A percentile compares a stretch with the other conserved stretches of the same genome.
phyloP scores from a whole-genome alignment of 1,140 invertebrate species.

The Hycleus cichorii region DNA sequence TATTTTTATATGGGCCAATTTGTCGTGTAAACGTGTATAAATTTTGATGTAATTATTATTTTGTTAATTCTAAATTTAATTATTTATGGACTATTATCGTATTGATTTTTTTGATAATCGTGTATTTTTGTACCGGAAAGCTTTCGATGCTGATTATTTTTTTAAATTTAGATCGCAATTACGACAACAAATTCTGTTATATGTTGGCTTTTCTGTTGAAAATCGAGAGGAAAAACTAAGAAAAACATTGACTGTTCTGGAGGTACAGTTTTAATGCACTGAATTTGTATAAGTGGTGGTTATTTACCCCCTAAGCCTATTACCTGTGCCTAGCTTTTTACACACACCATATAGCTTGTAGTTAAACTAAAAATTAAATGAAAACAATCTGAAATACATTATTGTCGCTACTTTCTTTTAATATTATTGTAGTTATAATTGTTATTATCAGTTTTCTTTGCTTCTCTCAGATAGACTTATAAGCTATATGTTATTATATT shows the following conservation, averaged over 20 bases:
- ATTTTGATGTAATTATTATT: too few relatives aligned
- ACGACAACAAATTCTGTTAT: too few relatives aligned
- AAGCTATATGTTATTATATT: background rate
- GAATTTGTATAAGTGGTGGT: slow-evolving; percentile 7
- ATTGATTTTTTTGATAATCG: slow-evolving; percentile 2
- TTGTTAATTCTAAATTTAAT: background rate
- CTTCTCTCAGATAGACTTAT: background rate
- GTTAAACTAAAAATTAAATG: background rate
- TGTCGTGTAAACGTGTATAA: too few relatives aligned
- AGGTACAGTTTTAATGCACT: slow-evolving; percentile 13
- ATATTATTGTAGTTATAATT: too few relatives aligned
- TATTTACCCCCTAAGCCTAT: slow-evolving; percentile 22
- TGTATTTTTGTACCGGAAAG: slow-evolving; percentile 13
- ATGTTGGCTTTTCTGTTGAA: too few relatives aligned
- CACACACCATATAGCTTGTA: slow-evolving; percentile 18
- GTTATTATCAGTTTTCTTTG: too few relatives aligned
- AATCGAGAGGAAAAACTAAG: too few relatives aligned
- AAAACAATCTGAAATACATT: slow-evolving; percentile 15
- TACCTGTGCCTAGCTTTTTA: slow-evolving; percentile 31
- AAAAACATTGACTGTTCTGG: background rate
- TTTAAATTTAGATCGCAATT: background rate
- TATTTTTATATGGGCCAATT: too few relatives aligned
- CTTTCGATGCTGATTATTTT: slow-evolving; percentile 8
- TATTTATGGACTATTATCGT: slow-evolving; percentile 11
- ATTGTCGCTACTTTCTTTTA: slow-evolving; percentile 13